These are phyloP conservation scores for Ardeotis arabs DNA, from an alignment of 2,113 vertebrate species.

Conservation along the genomic window DNA sequence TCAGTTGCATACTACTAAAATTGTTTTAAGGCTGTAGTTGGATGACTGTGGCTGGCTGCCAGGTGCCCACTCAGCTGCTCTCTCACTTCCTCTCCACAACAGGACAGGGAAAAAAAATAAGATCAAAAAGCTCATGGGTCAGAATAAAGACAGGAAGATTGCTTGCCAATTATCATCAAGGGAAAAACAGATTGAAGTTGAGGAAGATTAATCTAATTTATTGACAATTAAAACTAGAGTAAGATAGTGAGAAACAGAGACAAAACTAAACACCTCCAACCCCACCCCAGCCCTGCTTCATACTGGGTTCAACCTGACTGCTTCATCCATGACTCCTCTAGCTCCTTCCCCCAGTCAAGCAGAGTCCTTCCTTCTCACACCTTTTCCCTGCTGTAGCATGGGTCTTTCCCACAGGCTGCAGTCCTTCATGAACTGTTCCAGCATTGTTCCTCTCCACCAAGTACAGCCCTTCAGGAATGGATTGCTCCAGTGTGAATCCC, in stretches of 20 bases:
- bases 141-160: not conserved
- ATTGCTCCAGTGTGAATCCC: not conserved
- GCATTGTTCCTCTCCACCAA: not conserved
- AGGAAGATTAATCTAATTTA: not conserved
- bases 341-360: not conserved
- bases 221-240: not conserved
- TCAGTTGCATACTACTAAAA: not conserved
- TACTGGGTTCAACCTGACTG: not conserved
- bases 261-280: not conserved
- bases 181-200: not conserved
- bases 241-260: not conserved
- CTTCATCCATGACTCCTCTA: not conserved
- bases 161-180: not conserved
- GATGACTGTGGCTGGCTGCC: not conserved
- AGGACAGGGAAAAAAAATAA: not conserved
- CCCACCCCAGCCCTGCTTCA: accelerated
- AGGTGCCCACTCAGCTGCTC: not conserved
- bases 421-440: not conserved
- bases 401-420: not conserved
- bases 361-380: not conserved
- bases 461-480: not conserved
- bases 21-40: not conserved
- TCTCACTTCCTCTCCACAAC: not conserved
- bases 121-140: not conserved
- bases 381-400: accelerated